Conservation (phyloP, 2,888 invertebrate species). For the Cephonodes hylas region DNA sequence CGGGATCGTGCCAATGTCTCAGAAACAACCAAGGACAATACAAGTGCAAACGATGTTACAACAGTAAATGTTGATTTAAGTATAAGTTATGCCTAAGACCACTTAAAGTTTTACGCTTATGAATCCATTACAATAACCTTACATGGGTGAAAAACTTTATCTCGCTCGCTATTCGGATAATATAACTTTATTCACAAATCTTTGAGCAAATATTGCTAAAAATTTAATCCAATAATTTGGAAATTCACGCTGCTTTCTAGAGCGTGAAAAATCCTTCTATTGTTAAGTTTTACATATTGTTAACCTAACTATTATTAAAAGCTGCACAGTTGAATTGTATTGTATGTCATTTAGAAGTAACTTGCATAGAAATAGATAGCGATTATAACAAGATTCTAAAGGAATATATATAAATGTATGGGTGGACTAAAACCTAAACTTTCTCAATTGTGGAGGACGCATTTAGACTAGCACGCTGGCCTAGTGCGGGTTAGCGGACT, state of each 20-base stretch:
- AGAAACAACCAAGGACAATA: too few relatives aligned
- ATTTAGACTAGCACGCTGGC: too few relatives aligned
- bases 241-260: not conserved
- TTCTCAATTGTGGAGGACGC: too few relatives aligned
- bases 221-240: not conserved
- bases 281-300: not conserved
- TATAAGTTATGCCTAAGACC: not conserved
- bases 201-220: not conserved
- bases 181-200: not conserved
- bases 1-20: too few relatives aligned
- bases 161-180: not conserved
- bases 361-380: too few relatives aligned
- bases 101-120: not conserved
- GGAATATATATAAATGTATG: too few relatives aligned
- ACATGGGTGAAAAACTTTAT: not conserved
- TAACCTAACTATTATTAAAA: not conserved
- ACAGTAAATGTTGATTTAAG: not conserved
- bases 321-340: too few relatives aligned
- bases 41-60: too few relatives aligned
- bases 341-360: too few relatives aligned
- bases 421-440: too few relatives aligned
- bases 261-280: not conserved
- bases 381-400: too few relatives aligned
- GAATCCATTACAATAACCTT: not conserved
- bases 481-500: too few relatives aligned